Percentiles rank a stretch among this genome's conserved stretches.
These are phyloP conservation scores for Agriotes lineatus DNA, from an alignment of 2,888 invertebrate genomes.

Conservation along the genomic window DNA sequence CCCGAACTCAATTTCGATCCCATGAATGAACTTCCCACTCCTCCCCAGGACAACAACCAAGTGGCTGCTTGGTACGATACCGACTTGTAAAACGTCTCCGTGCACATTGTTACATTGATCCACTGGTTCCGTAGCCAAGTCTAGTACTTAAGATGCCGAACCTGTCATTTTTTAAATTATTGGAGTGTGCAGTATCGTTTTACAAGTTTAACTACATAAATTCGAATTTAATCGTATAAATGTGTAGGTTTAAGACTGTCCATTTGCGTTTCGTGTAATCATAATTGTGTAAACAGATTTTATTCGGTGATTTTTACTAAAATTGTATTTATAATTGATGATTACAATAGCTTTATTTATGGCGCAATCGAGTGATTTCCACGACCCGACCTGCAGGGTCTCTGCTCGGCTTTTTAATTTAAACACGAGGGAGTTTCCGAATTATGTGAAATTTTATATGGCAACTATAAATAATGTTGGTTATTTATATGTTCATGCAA, in stretches of 20 bases:
- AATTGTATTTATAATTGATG: too few relatives aligned
- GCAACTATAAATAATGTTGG: neutral
- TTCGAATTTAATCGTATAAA: constrained; percentile 39
- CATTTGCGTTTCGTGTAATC: neutral
- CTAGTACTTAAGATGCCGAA: constrained; percentile 6
- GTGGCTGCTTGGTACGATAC: constrained; percentile 98
- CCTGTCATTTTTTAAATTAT: neutral
- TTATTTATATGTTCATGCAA: neutral
- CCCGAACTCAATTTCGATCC: constrained; percentile 85
- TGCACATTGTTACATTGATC: neutral
- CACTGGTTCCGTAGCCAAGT: neutral
- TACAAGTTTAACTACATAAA: constrained; percentile 34
- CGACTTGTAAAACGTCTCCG: constrained; percentile 79
- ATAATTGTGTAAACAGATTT: neutral
- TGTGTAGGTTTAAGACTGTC: constrained; percentile 44
- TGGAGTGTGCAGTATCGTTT: constrained; percentile 11
- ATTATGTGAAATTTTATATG: neutral
- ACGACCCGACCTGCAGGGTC: too few relatives aligned
- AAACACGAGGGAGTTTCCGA: neutral
- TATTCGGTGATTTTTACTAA: too few relatives aligned
- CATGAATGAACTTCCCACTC: constrained; percentile 81
- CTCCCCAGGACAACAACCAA: constrained; percentile 91
- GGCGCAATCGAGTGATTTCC: too few relatives aligned
- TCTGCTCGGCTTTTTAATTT: too few relatives aligned
- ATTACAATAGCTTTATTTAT: too few relatives aligned